These are phyloP conservation scores for Nymphicus hollandicus DNA, from an alignment of 2,113 vertebrate genomes.

Conservation along the genomic window DNA sequence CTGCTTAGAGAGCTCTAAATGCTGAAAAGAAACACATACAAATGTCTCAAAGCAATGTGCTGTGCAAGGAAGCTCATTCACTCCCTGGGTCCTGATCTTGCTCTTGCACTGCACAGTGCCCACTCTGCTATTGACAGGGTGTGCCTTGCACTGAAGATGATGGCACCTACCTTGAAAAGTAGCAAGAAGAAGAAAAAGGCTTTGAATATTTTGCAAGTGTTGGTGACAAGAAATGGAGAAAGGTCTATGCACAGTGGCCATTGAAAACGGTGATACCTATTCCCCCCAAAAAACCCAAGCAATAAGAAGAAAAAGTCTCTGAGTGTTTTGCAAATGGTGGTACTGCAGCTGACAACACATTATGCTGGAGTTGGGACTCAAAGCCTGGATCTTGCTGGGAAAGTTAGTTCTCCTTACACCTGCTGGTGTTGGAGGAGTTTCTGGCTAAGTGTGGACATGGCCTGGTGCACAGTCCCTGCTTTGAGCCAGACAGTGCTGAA, in stretches of 20 bases:
- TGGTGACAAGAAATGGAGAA: neutral
- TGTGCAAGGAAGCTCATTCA: neutral
- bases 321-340: neutral
- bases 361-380: neutral
- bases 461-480: too few species aligned
- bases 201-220: neutral
- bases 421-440: too few species aligned
- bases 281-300: neutral
- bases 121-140: neutral
- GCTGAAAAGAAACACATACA: neutral
- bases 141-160: rapidly evolving
- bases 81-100: neutral
- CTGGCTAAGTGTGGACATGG: too few species aligned
- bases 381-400: neutral
- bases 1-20: neutral
- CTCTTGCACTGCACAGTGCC: neutral
- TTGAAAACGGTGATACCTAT: neutral
- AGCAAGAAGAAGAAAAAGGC: neutral
- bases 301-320: neutral
- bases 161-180: neutral
- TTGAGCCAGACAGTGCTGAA: too few species aligned
- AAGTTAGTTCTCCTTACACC: neutral
- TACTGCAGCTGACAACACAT: neutral
- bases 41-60: neutral
- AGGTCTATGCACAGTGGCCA: neutral